Evolutionary conservation across 2,113 vertebrate genomes (phyloP).

Genomic region (Thermophis baileyi): DNA sequence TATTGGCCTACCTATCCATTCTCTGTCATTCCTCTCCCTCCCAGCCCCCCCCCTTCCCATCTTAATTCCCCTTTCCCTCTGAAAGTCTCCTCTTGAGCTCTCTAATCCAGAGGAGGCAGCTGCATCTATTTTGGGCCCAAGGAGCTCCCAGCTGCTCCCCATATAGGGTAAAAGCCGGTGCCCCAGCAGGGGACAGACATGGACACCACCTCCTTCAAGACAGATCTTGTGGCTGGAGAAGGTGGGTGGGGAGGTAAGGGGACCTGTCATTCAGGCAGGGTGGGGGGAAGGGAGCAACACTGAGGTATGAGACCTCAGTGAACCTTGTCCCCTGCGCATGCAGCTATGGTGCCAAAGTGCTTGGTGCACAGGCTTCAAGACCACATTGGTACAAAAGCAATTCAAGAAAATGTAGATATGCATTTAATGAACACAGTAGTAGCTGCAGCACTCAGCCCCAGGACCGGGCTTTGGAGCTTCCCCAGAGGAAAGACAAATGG

Average conservation of each 20-base stretch:
- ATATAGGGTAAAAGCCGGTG: constrained; percentile 26
- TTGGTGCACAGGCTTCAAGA: neutral
- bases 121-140: constrained; percentile 35
- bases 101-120: constrained; percentile 32
- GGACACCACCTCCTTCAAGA: constrained; percentile 28
- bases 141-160: constrained; percentile 25
- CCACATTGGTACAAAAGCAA: neutral
- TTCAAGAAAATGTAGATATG: neutral
- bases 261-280: constrained; percentile 3
- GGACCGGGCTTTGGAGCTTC: neutral
- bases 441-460: neutral
- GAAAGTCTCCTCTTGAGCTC: constrained; percentile 30
- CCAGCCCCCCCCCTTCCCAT: neutral
- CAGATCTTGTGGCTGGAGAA: neutral
- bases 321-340: neutral
- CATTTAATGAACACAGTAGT: neutral
- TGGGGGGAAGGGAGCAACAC: neutral
- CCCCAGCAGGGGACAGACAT: constrained; percentile 25
- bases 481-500: neutral
- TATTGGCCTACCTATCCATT: neutral
- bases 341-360: neutral
- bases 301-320: constrained; percentile 2
- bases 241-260: neutral
- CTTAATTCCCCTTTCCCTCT: constrained; percentile 28
- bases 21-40: neutral